Evolutionary conservation across 2,888 invertebrate species (phyloP), one percentile per base, ranked within the genome.

Genomic region (Actias luna): DNA sequence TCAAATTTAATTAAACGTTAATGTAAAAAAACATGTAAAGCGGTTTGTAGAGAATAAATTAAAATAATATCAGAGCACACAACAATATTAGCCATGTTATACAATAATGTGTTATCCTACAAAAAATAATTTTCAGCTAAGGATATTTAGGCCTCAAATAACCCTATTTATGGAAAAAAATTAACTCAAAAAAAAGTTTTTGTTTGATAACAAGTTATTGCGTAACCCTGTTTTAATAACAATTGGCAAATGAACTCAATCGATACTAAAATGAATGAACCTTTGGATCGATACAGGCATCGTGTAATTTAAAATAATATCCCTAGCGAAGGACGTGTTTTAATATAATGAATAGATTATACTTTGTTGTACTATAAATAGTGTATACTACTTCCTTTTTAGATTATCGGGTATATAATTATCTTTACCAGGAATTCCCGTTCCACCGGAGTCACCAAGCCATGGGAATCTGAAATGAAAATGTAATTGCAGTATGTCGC

Each of bases 361-460:
- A 73, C 64, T 65, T 60, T 64, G 65, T 57, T 68, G 64, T 67
- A 67, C 67, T 69, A 68, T 63, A 68, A 60, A 63, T 63, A 58
- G 61, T 42, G 64, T 64, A 66, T 58, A 67, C 78, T 88, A 89
- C 69, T 90, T 89, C 73, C 84, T 87, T 70, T 82, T 92, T 60
- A 93, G 88, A 76, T 94, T 95, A 79, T 96, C 96, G 59, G 96
- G 96, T 84, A 95, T 94, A 82, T 97, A 97, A 84, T 96, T 96
- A 81, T 97, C 97, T 72, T 94, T 95, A 58, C 96, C 96, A 35
- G 95, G 94, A 69, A 96, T 94, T 14, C 97, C 97, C 29, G 96
- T 95, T 62, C 97, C 97, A 72, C 95, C 96, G 1, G 97, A 95
- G 86, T 98, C 97, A 31, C 97, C 97, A 68, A 98, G 85, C 98